phyloP scores from a whole-genome alignment of 2,797 vertebrate genomes.

The Spinus olivaceus region DNA sequence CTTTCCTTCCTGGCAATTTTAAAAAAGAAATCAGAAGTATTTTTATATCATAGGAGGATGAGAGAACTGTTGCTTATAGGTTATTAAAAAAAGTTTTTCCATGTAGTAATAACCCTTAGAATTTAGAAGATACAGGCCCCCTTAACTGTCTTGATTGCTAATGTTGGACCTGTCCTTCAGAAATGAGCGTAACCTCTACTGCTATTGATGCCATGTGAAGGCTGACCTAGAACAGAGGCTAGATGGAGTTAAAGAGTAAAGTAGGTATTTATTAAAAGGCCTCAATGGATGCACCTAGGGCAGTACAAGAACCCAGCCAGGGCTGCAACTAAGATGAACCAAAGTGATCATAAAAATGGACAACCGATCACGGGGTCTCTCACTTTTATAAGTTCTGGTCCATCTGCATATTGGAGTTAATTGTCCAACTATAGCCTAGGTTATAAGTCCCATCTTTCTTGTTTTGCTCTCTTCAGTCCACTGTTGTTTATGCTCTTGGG shows the following conservation, averaged over 20 bases:
- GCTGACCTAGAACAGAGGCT: background rate
- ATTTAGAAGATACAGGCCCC: background rate
- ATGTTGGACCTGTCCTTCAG: background rate
- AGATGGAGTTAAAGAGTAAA: background rate
- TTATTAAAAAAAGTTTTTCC: rapidly evolving
- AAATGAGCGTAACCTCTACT: background rate
- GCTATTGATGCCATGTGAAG: background rate
- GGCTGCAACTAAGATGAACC: background rate
- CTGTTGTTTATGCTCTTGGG: background rate
- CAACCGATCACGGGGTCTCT: rapidly evolving
- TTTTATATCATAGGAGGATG: background rate
- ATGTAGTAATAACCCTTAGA: background rate
- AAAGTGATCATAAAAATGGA: background rate
- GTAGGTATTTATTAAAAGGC: background rate
- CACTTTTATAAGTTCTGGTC: background rate
- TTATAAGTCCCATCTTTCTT: background rate
- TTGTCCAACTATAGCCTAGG: background rate
- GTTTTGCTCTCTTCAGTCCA: background rate
- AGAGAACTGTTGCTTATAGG: background rate
- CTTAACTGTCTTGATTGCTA: background rate
- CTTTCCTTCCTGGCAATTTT: background rate
- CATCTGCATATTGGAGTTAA: background rate
- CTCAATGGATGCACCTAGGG: background rate
- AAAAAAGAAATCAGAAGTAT: background rate
- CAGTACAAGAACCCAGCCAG: background rate